Evolutionary conservation across 92 coral and sea anemone genomes (phyloP), one percentile per base, ranked within the genome.

Genomic region (Isaurus tuberculatus): DNA sequence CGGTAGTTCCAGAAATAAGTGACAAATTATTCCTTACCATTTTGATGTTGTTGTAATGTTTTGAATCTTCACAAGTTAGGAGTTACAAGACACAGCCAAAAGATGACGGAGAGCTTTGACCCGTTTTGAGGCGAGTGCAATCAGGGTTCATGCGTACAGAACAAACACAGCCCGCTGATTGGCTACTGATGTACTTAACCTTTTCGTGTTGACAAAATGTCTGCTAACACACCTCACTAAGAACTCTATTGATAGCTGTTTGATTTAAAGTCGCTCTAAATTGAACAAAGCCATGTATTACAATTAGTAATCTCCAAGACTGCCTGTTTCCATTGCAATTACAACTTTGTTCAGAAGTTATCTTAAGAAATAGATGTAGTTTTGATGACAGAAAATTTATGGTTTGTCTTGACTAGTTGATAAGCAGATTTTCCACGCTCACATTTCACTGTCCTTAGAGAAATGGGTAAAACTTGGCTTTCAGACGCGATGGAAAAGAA

Each of bases 161-260:
- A 49, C 58, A 49, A 49, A 49, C 58, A 49, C 58, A 4, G 58
- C 58, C 58, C 58, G 58, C 15, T 49, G 58, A 49, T 49, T 49
- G 58, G 58, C 15, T 49, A n/a, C 4, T n/a, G 58, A 17, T 11
- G 15, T 49, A 49, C 58, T 49, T 49, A 58, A 11, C 82, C 34
- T 77, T n/a, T 36, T 27, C 33, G 10, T 77, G 82, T 58, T 67
- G 70, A 77, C 82, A 58, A 77, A 58, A 77, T 77, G 82, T 77
- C 82, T 57, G 15, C 82, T 32, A 22, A 65, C 69, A 22, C 32
- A 33, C 70, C 69, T 57, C 70, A 46, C 37, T 8, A 77, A 60
- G 82, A 77, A 77, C 58, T 40, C 26, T 6, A 34, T 36, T 36
- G 6, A 32, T 77, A 7, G 34, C 82, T 77, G 82, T 77, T 77